phyloP scores from a whole-genome alignment of 53 echinoderm and acorn worm genomes.

The Crossaster papposus region DNA sequence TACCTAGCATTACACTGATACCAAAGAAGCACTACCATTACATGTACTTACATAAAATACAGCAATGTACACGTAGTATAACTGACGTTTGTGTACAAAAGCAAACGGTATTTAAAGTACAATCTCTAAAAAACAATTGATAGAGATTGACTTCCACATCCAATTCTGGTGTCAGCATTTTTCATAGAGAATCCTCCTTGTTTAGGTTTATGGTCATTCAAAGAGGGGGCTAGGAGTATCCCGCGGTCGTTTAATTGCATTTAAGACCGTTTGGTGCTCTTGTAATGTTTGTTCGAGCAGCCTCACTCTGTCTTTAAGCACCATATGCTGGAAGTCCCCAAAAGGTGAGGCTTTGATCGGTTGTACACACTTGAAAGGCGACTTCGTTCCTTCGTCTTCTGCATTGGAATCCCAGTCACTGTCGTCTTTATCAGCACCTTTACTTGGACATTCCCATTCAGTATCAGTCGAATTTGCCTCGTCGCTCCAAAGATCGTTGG shows the following conservation, averaged over 20 bases:
- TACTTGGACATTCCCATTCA: conserved; percentile 10
- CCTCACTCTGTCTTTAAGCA: conserved; percentile 8
- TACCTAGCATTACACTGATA: too few relatives aligned
- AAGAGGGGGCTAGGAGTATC: neutral
- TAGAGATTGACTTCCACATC: too few relatives aligned
- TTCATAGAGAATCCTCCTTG: too few relatives aligned
- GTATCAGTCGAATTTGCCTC: neutral
- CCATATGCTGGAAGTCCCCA: conserved; percentile 36
- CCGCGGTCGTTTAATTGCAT: neutral
- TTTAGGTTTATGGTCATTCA: neutral
- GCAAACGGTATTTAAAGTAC: too few relatives aligned
- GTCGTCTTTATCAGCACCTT: neutral
- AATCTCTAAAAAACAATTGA: too few relatives aligned
- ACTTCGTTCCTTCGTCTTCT: neutral
- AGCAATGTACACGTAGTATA: too few relatives aligned
- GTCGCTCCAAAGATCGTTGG: neutral
- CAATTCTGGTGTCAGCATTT: too few relatives aligned
- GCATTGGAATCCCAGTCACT: conserved; percentile 35
- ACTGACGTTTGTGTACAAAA: too few relatives aligned
- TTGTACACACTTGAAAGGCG: neutral
- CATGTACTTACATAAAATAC: too few relatives aligned
- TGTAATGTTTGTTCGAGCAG: conserved; percentile 23
- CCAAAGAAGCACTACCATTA: too few relatives aligned
- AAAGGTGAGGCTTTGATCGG: neutral
- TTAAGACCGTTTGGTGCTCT: conserved; percentile 12